Conservation (phyloP, 92 coral and sea anemone genomes). For the Nematostella vectensis region DNA sequence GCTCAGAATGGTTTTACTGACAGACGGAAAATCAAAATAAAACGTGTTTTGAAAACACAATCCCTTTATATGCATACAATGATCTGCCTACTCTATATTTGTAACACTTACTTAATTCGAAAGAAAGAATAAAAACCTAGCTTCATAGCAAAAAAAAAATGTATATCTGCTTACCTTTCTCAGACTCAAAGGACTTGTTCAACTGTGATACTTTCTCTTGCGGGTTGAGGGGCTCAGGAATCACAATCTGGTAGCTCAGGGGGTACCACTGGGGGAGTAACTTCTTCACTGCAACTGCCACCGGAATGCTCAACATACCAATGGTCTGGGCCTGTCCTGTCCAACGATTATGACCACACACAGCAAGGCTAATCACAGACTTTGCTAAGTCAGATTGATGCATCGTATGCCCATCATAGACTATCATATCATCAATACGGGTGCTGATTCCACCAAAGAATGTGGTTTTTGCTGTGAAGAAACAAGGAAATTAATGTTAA, state of each 20-base stretch:
- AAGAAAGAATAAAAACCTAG: no score
- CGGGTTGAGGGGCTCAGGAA: constrained; percentile 10
- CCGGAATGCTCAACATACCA: constrained; percentile 57
- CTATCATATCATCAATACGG: constrained; percentile 43
- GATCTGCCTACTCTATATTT: no score
- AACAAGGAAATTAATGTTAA: background rate
- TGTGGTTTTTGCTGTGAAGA: constrained; percentile 41
- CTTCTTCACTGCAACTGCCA: constrained; percentile 45
- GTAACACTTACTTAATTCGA: no score
- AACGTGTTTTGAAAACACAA: no score
- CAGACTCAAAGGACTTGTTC: constrained; percentile 31
- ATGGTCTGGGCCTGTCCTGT: constrained; percentile 54
- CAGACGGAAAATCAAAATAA: no score
- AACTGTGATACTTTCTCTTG: background rate
- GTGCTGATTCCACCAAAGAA: constrained; percentile 55
- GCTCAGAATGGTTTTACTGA: no score
- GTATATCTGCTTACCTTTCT: no score
- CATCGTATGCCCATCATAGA: constrained; percentile 45
- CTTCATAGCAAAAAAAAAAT: no score
- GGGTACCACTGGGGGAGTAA: constrained; percentile 37
- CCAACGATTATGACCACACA: constrained; percentile 75
- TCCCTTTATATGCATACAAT: no score
- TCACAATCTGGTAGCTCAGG: constrained; percentile 54
- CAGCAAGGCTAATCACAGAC: constrained; percentile 35
- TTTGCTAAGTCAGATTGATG: constrained; percentile 53